These are phyloP conservation scores for Mionectes macconnelli DNA, from an alignment of 2,113 vertebrate genomes.

Conservation along the genomic window DNA sequence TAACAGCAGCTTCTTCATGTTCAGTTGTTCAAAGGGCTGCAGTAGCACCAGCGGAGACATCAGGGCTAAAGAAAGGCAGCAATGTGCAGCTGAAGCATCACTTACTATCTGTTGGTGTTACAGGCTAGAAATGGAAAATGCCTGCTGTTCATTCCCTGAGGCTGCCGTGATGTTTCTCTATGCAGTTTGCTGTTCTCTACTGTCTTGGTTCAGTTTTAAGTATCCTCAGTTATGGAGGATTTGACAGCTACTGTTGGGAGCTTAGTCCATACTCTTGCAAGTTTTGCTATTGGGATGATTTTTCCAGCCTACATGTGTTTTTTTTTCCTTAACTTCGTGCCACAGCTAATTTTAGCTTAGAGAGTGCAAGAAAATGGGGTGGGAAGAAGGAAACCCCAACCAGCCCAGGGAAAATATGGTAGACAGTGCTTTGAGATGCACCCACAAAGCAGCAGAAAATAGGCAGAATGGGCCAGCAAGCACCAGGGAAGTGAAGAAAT, in stretches of 20 bases:
- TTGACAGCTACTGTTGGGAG: neutral
- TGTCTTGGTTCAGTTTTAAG: neutral
- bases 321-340: constrained; percentile 9
- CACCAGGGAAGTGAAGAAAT: constrained; percentile 36
- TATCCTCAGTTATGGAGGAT: neutral
- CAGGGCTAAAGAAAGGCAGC: neutral
- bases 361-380: neutral
- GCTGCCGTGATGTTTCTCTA: neutral
- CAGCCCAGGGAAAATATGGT: neutral
- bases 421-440: neutral
- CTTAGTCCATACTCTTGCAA: neutral
- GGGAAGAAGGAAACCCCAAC: neutral
- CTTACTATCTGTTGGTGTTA: neutral
- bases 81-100: neutral
- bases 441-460: neutral
- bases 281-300: neutral
- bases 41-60: neutral
- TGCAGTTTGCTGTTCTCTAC: neutral
- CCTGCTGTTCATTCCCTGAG: neutral
- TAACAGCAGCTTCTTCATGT: neutral
- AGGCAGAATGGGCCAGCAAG: neutral
- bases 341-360: neutral
- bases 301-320: neutral
- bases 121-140: neutral
- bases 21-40: neutral